Evolutionary conservation across 2,797 vertebrate genomes (phyloP), one percentile per base, ranked within the genome.

Genomic region (Lepus townsendii): DNA sequence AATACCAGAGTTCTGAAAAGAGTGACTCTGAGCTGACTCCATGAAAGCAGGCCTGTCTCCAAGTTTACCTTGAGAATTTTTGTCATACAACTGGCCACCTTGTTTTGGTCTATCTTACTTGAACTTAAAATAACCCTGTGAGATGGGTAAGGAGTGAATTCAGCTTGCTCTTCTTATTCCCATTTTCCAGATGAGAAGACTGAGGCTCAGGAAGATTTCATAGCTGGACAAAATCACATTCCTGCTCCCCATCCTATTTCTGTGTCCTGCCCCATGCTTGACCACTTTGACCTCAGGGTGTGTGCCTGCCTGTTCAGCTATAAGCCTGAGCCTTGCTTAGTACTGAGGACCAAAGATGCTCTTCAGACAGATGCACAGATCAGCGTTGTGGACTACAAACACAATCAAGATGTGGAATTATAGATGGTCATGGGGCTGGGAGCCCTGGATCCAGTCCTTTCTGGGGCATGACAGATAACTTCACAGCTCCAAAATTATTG

Each of bases 401-500:
- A 35, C 0, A 0, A 22, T 66, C 88, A 42, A 79, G 50, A 62
- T 38, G 17, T 0, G 22, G 42, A 4, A 7, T 86, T 32, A 8
- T 20, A 54, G 7, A 12, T 7, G 50, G 73, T 35, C 38, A 20
- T 1, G 54, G 71, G 72, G 22, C 65, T n/a, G 10, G 47, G 57
- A 96, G 50, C 30, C 73, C 77, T 5, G 52, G 35, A 62, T 63
- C 71, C 57, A 66, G 0, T 20, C 19, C 42, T 71, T 52, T 73
- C 19, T 13, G 65, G 30, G 42, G 17, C 32, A 9, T 54, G 83
- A 82, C 66, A 50, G 79, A 80, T 78, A 79, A 87, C 83, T 80
- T 92, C 35, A 76, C 13, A 93, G 87, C 42, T 94, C 76, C 79
- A 30, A 82, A 88, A 80, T 62, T 84, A 85, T 42, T 68, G 65